phyloP scores from a whole-genome alignment of 2,888 invertebrate genomes.

The Eulithis prunata region DNA sequence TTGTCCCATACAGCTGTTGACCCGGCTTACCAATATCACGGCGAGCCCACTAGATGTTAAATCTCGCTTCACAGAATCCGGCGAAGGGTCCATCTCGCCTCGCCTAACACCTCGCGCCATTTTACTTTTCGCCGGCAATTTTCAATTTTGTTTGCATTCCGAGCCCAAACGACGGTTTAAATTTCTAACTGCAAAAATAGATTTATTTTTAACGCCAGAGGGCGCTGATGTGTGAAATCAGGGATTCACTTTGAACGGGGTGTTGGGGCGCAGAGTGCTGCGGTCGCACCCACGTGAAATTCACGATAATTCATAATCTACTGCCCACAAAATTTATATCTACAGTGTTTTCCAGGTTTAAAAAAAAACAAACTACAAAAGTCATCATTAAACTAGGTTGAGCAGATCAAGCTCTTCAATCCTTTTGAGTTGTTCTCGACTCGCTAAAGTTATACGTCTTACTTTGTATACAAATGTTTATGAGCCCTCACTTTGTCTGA shows the following conservation, averaged over 20 bases:
- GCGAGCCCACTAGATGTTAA: slow-evolving; percentile 3
- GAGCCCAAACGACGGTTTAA: slow-evolving; percentile 44
- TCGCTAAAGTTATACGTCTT: slow-evolving; percentile 9
- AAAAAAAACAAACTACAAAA: no score
- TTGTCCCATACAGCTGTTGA: background rate
- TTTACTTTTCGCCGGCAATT: slow-evolving; percentile 35
- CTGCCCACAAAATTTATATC: no score
- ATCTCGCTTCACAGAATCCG: background rate
- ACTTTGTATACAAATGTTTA: slow-evolving; percentile 18
- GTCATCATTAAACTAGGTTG: background rate
- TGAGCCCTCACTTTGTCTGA: slow-evolving; percentile 17
- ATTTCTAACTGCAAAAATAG: slow-evolving; percentile 55
- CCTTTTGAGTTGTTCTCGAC: slow-evolving; percentile 1
- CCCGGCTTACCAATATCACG: background rate
- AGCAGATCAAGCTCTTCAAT: background rate
- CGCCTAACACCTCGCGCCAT: slow-evolving; percentile 32
- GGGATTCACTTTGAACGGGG: slow-evolving; percentile 60
- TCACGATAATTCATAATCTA: background rate
- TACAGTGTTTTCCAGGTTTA: no score
- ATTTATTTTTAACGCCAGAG: slow-evolving; percentile 54
- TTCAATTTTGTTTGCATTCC: slow-evolving; percentile 41
- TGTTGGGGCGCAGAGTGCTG: slow-evolving; percentile 45
- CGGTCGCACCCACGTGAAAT: slow-evolving; percentile 5
- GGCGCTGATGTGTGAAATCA: slow-evolving; percentile 35
- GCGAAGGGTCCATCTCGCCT: slow-evolving; percentile 11